A percentile compares a stretch with the other conserved stretches of the same genome.
Conservation (phyloP, 2,888 invertebrate genomes). For the Prenolepis imparis region DNA sequence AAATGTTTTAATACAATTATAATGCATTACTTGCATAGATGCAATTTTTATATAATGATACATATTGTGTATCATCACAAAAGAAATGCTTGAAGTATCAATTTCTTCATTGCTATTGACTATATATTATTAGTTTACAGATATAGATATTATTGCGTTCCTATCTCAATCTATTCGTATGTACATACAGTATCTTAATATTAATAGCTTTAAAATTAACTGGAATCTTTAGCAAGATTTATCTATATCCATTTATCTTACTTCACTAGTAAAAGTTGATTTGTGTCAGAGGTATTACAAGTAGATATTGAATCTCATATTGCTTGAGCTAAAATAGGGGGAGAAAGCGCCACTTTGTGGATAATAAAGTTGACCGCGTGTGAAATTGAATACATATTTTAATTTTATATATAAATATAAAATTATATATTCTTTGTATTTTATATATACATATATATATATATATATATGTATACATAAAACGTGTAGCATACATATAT, state of each 20-base stretch:
- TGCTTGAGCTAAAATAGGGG: not conserved
- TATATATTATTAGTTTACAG: not conserved
- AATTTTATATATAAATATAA: no score
- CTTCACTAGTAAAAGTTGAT: not conserved
- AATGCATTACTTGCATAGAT: not conserved
- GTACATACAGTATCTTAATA: not conserved
- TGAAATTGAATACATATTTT: not conserved
- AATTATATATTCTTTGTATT: no score
- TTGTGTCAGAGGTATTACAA: constrained; percentile 14
- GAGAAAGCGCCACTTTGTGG: not conserved
- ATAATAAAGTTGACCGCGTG: not conserved
- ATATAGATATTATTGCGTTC: constrained; percentile 1
- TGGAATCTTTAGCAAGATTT: not conserved
- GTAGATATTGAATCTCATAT: not conserved
- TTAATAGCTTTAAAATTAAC: constrained; percentile 6
- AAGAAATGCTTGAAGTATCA: not conserved
- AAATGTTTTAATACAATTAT: not conserved
- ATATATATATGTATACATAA: not conserved
- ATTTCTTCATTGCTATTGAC: not conserved
- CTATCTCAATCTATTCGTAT: not conserved
- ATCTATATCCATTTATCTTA: not conserved
- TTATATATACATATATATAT: not conserved
- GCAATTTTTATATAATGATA: not conserved
- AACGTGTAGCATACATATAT: not conserved
- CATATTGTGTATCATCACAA: not conserved